Evolutionary conservation across 2,797 vertebrate species (phyloP).

Genomic region (Todus mexicanus): DNA sequence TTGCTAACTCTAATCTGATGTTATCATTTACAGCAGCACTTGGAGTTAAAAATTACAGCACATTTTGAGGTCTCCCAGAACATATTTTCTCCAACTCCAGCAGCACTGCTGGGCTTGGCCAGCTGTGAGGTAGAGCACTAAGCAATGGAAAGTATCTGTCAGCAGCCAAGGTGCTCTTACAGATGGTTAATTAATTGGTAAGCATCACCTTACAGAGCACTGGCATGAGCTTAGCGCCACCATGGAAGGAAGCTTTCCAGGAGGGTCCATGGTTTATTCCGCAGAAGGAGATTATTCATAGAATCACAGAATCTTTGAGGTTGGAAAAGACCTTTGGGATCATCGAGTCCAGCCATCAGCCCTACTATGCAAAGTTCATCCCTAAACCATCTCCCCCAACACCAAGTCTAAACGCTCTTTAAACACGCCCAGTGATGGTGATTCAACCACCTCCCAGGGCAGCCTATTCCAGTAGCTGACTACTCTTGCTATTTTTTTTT

Average conservation of each 20-base stretch:
- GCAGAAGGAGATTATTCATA: background rate
- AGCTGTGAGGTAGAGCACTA: background rate
- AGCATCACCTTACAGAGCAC: background rate
- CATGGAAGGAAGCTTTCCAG: background rate
- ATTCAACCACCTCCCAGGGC: too few relatives aligned
- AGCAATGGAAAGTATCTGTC: background rate
- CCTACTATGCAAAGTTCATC: too few relatives aligned
- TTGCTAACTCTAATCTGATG: background rate
- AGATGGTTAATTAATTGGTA: background rate
- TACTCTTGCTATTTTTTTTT: too few relatives aligned
- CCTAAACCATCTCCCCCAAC: too few relatives aligned
- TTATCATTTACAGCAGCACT: background rate
- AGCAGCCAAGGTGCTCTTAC: background rate
- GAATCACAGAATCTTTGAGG: too few relatives aligned
- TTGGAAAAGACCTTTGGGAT: too few relatives aligned
- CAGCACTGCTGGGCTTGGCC: background rate
- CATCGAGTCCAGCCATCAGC: too few relatives aligned
- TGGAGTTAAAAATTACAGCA: background rate
- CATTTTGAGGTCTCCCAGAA: background rate
- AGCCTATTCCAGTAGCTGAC: too few relatives aligned
- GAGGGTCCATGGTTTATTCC: background rate
- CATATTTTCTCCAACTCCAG: background rate
- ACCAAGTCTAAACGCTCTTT: too few relatives aligned
- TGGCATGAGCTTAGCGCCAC: background rate
- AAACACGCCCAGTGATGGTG: too few relatives aligned